Evolutionary conservation across 2,888 invertebrate genomes (phyloP).

Genomic region (Nomada goodeniana): DNA sequence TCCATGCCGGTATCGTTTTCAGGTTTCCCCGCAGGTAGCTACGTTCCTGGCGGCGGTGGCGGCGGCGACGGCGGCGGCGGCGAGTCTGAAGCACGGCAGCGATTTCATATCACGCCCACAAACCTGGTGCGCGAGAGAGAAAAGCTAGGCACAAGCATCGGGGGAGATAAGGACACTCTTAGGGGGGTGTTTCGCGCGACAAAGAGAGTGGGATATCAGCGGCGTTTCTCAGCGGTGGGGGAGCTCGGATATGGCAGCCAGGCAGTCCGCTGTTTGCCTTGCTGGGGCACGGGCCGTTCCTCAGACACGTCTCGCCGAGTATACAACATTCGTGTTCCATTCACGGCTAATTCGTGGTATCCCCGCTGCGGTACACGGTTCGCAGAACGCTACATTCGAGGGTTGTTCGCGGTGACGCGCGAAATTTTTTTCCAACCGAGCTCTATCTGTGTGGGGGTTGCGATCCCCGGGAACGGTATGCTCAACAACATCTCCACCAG

Average conservation of each 20-base stretch:
- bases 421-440: slow-evolving; percentile 63
- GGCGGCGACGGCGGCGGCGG: slow-evolving; percentile 60
- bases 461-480: slow-evolving; percentile 83
- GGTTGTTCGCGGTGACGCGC: slow-evolving; percentile 66
- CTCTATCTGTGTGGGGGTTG: slow-evolving; percentile 73
- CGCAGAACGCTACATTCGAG: neutral
- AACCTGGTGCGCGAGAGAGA: slow-evolving; percentile 57
- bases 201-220: slow-evolving; percentile 46
- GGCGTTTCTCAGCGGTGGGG: slow-evolving; percentile 75
- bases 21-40: slow-evolving; percentile 33
- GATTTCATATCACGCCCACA: slow-evolving; percentile 84
- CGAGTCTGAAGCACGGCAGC: slow-evolving; percentile 75
- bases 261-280: slow-evolving; percentile 84
- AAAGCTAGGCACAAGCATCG: slow-evolving; percentile 37
- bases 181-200: slow-evolving; percentile 40
- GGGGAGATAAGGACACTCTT: slow-evolving; percentile 37
- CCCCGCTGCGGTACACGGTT: neutral
- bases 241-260: slow-evolving; percentile 83
- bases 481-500: slow-evolving; percentile 84
- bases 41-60: slow-evolving; percentile 67
- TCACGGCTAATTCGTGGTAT: neutral
- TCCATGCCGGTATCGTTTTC: neutral
- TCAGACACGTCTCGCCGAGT: slow-evolving; percentile 57
- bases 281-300: slow-evolving; percentile 81
- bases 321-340: slow-evolving; percentile 23